These are phyloP conservation scores for Perognathus longimembris DNA, from an alignment of 2,113 vertebrate species.

Conservation along the genomic window DNA sequence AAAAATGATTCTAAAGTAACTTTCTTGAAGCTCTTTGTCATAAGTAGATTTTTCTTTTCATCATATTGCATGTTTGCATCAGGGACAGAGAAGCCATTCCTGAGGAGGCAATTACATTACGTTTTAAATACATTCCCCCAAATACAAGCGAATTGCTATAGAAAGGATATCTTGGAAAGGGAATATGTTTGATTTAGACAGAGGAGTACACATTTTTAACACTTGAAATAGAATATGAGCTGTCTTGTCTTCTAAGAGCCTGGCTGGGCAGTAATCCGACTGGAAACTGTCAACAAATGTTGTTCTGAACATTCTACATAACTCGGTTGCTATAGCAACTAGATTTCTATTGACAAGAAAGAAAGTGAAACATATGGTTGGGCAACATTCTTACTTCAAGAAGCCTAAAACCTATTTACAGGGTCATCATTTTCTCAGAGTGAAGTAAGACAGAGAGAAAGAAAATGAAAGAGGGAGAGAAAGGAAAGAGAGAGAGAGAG, in stretches of 20 bases:
- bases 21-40: neutral
- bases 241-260: constrained; percentile 36
- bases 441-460: neutral
- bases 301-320: constrained; percentile 62
- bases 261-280: constrained; percentile 13
- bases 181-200: constrained; percentile 17
- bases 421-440: constrained; percentile 54
- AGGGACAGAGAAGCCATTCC: neutral
- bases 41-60: neutral
- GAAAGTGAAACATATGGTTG: constrained; percentile 76
- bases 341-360: constrained; percentile 62
- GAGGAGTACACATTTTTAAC: constrained; percentile 18
- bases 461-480: no score
- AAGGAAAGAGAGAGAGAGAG: no score
- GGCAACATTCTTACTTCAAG: constrained; percentile 58
- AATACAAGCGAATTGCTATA: neutral
- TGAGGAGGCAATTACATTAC: neutral
- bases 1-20: neutral
- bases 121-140: neutral
- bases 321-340: constrained; percentile 80
- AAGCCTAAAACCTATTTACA: constrained; percentile 68
- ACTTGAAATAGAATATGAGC: constrained; percentile 37
- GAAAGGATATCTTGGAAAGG: neutral
- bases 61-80: neutral
- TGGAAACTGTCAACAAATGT: constrained; percentile 61